These are phyloP conservation scores for Agonopterix arenella DNA, from an alignment of 2,888 invertebrate species.

Conservation along the genomic window DNA sequence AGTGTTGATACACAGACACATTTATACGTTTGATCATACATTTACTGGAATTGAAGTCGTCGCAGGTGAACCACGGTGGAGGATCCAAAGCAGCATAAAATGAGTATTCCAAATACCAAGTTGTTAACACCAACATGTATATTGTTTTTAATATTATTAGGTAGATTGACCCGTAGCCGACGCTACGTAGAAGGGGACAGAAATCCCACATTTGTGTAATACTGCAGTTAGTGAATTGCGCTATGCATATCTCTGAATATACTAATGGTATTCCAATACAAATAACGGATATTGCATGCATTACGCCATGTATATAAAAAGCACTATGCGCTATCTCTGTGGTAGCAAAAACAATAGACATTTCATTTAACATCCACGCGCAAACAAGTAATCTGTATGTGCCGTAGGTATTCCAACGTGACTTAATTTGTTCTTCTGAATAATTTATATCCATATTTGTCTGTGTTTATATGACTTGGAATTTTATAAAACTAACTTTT, in stretches of 20 bases:
- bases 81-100: slow-evolving; percentile 46
- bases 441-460: too few relatives aligned
- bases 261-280: slow-evolving; percentile 56
- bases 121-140: slow-evolving; percentile 38
- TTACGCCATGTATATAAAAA: slow-evolving; percentile 35
- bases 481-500: too few relatives aligned
- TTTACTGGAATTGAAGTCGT: slow-evolving; percentile 37
- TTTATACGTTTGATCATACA: slow-evolving; percentile 63
- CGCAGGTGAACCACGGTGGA: slow-evolving; percentile 58
- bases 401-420: slow-evolving; percentile 41
- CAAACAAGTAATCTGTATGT: slow-evolving; percentile 49
- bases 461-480: too few relatives aligned
- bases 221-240: slow-evolving; percentile 57
- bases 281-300: slow-evolving; percentile 39
- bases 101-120: slow-evolving; percentile 56
- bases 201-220: slow-evolving; percentile 54
- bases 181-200: slow-evolving; percentile 49
- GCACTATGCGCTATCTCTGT: slow-evolving; percentile 46
- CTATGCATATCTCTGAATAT: slow-evolving; percentile 59
- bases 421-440: neutral
- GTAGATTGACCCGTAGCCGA: slow-evolving; percentile 47
- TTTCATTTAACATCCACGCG: slow-evolving; percentile 61
- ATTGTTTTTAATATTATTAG: slow-evolving; percentile 43
- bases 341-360: slow-evolving; percentile 35
- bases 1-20: slow-evolving; percentile 56